These are phyloP conservation scores for Tympanuchus pallidicinctus DNA, from an alignment of 2,113 vertebrate species.

Conservation along the genomic window DNA sequence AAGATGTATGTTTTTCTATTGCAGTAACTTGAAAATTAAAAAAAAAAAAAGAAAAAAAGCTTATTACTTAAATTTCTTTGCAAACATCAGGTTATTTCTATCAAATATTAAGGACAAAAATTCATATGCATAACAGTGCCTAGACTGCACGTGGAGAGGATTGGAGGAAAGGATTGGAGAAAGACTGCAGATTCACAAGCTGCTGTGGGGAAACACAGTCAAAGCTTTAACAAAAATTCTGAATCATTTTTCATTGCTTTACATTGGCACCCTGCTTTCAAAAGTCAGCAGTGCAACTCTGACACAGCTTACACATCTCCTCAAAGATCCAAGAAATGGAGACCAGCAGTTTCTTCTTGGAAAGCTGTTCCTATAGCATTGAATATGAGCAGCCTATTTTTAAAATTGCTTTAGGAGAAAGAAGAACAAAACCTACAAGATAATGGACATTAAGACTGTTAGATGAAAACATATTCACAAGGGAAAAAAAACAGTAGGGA, in stretches of 20 bases:
- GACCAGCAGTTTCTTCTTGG: constrained; percentile 17
- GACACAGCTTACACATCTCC: background rate
- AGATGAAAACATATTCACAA: background rate
- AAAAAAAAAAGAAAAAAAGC: background rate
- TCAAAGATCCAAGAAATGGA: background rate
- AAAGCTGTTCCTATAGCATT: background rate
- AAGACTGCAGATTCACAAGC: background rate
- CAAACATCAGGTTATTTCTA: background rate
- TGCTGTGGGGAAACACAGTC: background rate
- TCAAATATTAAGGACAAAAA: background rate
- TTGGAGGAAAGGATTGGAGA: background rate
- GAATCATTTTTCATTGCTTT: constrained; percentile 36
- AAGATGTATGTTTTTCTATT: background rate
- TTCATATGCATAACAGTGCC: background rate
- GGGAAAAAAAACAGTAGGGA: background rate
- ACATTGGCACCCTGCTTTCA: background rate
- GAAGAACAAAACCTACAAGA: background rate
- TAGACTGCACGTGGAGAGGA: background rate
- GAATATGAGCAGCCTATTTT: background rate
- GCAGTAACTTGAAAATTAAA: background rate
- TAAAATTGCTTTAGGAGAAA: background rate
- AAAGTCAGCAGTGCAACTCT: background rate
- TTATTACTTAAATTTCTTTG: background rate
- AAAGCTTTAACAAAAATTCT: constrained; percentile 23
- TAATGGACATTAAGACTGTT: background rate